Percentiles rank a stretch among this genome's conserved stretches.
phyloP scores from a whole-genome alignment of 2,888 invertebrate species.

The Adineta ricciae region DNA sequence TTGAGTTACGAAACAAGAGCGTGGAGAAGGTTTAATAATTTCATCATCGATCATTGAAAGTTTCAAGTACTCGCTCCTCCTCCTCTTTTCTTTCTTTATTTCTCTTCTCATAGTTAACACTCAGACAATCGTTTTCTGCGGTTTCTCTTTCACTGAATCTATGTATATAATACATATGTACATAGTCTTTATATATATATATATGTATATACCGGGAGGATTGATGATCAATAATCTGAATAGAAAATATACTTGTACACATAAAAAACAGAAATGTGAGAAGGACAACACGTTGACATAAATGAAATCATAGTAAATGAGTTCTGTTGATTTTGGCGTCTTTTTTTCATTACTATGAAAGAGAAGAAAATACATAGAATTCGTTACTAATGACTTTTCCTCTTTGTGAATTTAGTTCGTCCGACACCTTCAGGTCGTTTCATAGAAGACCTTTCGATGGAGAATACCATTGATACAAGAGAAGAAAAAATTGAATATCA shows the following conservation, averaged over 20 bases:
- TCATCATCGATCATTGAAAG: neutral
- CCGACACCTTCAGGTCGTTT: neutral
- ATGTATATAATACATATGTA: neutral
- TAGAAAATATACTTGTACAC: neutral
- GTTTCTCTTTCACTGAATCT: neutral
- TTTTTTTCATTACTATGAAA: neutral
- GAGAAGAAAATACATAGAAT: too few relatives aligned
- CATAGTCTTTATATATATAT: neutral
- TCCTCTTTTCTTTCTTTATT: neutral
- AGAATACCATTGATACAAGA: neutral
- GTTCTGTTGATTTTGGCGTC: neutral
- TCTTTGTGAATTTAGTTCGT: neutral
- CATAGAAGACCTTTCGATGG: neutral
- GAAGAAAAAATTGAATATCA: neutral
- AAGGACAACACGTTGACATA: neutral
- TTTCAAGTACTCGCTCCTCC: neutral
- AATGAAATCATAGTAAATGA: too few relatives aligned
- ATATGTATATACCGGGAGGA: neutral
- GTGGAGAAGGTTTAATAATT: neutral
- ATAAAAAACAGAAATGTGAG: neutral
- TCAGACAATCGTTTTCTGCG: neutral
- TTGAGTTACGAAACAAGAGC: neutral
- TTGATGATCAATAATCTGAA: neutral
- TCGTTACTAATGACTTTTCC: neutral
- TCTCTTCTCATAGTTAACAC: neutral